Evolutionary conservation across 2,797 vertebrate species (phyloP), one percentile per base, ranked within the genome.

Genomic region (Sylvilagus floridanus): DNA sequence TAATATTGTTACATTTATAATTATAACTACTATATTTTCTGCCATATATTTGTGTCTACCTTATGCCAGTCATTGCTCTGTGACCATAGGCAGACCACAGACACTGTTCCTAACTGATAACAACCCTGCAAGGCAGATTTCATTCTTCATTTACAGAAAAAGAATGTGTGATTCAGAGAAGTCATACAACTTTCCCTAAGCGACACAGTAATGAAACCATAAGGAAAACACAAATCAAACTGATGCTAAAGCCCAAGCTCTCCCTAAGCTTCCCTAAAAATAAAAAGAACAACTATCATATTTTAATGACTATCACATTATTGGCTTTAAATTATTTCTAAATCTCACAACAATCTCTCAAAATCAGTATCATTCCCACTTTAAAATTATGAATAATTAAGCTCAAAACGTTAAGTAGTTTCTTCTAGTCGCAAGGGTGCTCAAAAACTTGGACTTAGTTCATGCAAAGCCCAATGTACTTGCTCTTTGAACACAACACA

Each of bases 281-380:
- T 68, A 91, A 89, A 88, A 86, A 79, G 12, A 12, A 72, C 3
- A 71, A 32, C 42, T 90, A 30, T 7, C 28, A 19, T 88, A 81
- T 73, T 42, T 63, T 22, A 77, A 84, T 66, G 37, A 62, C 65
- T 37, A 32, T 16, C 76, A 60, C 6, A 7, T 54, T 72, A 83
- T n/a, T 69, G 6, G 35, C 28, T 90, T 88, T 83, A 86, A 57
- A 65, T 60, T 79, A 84, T 91, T 86, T 84, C 68, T 54, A 91
- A 90, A 68, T 73, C 10, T 24, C 14, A 66, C 28, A 69, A 71
- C 16, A 84, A 71, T 69, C 4, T 47, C n/a, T 42, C 22, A 47
- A 42, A 8, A 14, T 66, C 35, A 60, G 0, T 24, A 83, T 52
- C 37, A 84, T n/a, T 92, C 57, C 47, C 28, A 60, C n/a, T 83